Base-by-base conservation (phyloP, 2,888 invertebrate species). In the Dolichomitus sp. region DNA sequence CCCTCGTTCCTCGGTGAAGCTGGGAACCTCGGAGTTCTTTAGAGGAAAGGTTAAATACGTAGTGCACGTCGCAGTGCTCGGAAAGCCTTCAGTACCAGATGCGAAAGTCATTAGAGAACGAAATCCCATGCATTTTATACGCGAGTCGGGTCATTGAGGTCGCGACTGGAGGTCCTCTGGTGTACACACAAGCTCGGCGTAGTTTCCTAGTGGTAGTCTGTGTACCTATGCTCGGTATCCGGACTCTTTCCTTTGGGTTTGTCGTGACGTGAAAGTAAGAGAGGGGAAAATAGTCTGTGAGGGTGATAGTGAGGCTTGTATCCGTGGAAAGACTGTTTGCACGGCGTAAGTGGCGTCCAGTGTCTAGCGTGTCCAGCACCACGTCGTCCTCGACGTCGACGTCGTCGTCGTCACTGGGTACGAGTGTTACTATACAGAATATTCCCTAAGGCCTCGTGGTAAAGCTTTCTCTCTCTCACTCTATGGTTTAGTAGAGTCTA, bases 101-200 rank as follows among this genome's bases (percentile, higher is more conserved):
- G 37, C 63, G 40, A 52, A 66, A 17, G 52, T 12, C 87, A 89
- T 91, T 89, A 89, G 87, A 89, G 88, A 80, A 73, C 86, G 87
- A 92, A 92, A 92, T 92, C 89, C 92, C 90, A 93, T 93, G 93
- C 92, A 93, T 93, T 93, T 93, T 92, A 93, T 93, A 93, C 88
- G 86, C 90, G 80, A 68, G 88, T 80, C 84, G 78, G 85, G 88
- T 91, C 90, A 93, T 92, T 92, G 90, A 90, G 85, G 86, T 84
- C 84, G 80, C 84, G 85, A 80, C 87, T 88, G 88, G 88, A 61
- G 90, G 88, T 90, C 88, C 81, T 69, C 75, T 80, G 80, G 83
- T 80, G 86, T 86, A 69, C n/a, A 70, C 48, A 69, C 59, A 40
- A 17, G 50, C 37, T 6, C 19, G 12, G 9, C 50, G 50, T 40